Percentiles rank a stretch among this genome's conserved stretches.
These are phyloP conservation scores for Chlorodrepanis virens DNA, from an alignment of 2,113 vertebrate species.

Conservation along the genomic window DNA sequence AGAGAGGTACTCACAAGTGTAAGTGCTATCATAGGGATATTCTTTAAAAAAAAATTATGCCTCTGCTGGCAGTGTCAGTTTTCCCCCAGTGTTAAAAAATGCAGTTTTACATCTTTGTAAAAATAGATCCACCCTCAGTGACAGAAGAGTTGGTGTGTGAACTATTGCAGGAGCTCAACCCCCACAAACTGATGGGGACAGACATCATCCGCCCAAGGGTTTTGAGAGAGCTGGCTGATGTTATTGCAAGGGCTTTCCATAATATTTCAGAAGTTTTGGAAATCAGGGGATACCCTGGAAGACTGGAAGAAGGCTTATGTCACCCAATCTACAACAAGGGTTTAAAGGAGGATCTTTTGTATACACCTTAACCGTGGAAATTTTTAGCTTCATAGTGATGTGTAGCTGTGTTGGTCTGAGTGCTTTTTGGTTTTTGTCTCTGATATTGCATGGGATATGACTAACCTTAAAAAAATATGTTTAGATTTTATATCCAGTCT, in stretches of 20 bases:
- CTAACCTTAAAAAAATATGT: background rate
- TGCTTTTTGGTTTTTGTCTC: background rate
- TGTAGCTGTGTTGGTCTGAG: background rate
- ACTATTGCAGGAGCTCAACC: fast-evolving
- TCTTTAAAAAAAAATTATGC: background rate
- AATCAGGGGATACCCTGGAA: background rate
- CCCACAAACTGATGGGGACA: background rate
- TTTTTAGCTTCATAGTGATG: background rate
- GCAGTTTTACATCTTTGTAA: background rate
- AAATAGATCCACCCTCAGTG: background rate
- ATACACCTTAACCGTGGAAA: background rate
- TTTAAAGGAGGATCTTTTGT: background rate
- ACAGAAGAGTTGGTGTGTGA: background rate
- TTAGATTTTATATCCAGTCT: background rate
- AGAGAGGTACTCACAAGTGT: background rate
- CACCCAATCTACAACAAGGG: background rate
- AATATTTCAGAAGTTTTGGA: background rate
- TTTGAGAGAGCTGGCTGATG: background rate
- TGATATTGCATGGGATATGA: background rate
- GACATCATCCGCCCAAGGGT: fast-evolving
- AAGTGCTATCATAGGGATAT: background rate
- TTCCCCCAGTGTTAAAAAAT: background rate
- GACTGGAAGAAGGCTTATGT: background rate
- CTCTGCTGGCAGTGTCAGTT: background rate
- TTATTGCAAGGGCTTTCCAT: background rate